Evolutionary conservation across 2,113 vertebrate species (phyloP).

Genomic region (Aspidoscelis tigris): DNA sequence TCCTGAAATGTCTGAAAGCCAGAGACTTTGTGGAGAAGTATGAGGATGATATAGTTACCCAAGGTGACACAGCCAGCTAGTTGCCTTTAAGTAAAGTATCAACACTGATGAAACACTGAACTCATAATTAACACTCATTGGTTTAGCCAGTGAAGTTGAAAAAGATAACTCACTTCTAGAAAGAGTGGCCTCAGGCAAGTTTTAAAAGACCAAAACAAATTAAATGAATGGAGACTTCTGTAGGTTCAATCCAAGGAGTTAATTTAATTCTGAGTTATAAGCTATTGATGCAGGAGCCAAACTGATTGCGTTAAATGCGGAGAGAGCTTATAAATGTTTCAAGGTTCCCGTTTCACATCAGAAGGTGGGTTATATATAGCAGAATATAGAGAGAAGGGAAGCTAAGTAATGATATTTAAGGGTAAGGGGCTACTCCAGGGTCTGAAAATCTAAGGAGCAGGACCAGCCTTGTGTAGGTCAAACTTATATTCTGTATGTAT

Average conservation of each 20-base stretch:
- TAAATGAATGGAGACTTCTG: constrained; percentile 22
- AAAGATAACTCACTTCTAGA: constrained; percentile 9
- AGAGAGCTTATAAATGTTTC: neutral
- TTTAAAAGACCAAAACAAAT: constrained; percentile 24
- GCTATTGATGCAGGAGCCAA: neutral
- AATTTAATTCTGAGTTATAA: constrained; percentile 34
- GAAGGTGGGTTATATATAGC: neutral
- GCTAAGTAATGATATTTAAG: neutral
- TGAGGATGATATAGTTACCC: constrained; percentile 8
- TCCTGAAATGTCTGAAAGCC: neutral
- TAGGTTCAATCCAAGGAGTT: neutral
- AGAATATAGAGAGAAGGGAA: neutral
- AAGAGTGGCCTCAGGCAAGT: neutral
- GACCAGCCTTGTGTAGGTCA: neutral
- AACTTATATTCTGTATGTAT: too few relatives aligned
- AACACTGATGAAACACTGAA: neutral
- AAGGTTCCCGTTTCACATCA: neutral
- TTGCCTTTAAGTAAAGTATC: constrained; percentile 5
- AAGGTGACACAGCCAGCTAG: neutral
- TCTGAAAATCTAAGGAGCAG: neutral
- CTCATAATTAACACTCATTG: constrained; percentile 22
- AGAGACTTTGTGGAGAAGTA: neutral
- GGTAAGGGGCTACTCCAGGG: neutral
- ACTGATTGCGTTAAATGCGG: constrained; percentile 8
- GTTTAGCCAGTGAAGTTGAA: constrained; percentile 1